Conservation (phyloP, 2,113 vertebrate genomes). For the Vanacampus margaritifer region DNA sequence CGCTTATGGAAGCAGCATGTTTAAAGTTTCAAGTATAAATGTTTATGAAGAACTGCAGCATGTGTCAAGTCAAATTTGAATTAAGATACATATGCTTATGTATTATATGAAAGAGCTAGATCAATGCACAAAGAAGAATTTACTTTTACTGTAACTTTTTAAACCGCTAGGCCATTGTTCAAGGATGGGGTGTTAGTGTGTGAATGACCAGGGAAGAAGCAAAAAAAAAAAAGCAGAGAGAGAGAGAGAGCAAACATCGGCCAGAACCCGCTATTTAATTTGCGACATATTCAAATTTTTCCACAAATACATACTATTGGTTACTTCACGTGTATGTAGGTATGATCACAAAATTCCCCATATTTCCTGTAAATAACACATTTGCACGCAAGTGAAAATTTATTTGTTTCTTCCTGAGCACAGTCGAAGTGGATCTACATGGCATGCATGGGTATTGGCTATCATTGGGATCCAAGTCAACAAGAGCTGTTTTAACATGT, state of each 20-base stretch:
- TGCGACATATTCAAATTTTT: too few species aligned
- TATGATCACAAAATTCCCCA: neutral
- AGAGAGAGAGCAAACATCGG: too few species aligned
- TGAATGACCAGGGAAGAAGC: constrained; percentile 3
- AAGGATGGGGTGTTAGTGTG: neutral
- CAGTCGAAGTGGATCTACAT: constrained; percentile 22
- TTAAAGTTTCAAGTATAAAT: neutral
- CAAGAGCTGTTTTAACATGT: constrained; percentile 67
- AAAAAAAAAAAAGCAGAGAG: too few species aligned
- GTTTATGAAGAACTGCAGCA: neutral
- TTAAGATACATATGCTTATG: too few species aligned
- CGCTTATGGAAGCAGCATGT: neutral
- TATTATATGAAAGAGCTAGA: neutral
- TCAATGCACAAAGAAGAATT: neutral
- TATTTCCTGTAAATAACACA: constrained; percentile 4
- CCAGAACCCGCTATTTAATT: too few species aligned
- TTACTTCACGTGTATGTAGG: too few species aligned
- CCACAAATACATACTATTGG: too few species aligned
- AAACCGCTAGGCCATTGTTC: neutral
- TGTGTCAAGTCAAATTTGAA: neutral
- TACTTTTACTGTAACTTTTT: neutral
- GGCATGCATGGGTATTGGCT: constrained; percentile 38
- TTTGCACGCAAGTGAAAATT: constrained; percentile 6
- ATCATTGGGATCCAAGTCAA: constrained; percentile 54
- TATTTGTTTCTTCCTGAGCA: constrained; percentile 44